Conservation (phyloP, 2,888 invertebrate species). For the Folsomia manolachei region DNA sequence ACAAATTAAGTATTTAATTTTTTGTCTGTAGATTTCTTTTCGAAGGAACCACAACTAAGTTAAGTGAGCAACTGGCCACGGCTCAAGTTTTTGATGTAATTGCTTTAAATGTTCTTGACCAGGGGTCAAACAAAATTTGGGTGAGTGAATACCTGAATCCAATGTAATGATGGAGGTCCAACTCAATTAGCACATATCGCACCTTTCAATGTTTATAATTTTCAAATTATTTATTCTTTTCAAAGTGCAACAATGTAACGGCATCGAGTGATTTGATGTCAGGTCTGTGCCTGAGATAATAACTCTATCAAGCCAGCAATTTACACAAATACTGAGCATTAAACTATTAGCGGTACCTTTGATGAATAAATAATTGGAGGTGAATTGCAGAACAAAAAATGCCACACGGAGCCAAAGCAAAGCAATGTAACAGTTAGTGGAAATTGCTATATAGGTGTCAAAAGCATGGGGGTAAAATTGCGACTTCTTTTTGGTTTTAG, state of each 20-base stretch:
- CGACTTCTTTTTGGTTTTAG: no score
- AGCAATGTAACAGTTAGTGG: no score
- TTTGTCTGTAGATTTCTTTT: neutral
- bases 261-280: neutral
- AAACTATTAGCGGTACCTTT: constrained; percentile 22
- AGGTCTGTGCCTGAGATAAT: neutral
- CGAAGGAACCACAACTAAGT: neutral
- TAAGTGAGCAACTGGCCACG: neutral
- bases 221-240: neutral
- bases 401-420: no score
- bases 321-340: constrained; percentile 2
- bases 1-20: neutral
- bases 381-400: constrained; percentile 2
- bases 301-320: constrained; percentile 15
- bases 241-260: no score
- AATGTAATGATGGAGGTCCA: neutral
- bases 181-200: neutral
- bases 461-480: no score
- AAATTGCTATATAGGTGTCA: no score
- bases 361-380: constrained; percentile 6
- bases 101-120: neutral
- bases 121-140: neutral
- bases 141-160: neutral
- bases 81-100: neutral
- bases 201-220: neutral